Evolutionary conservation across 2,113 vertebrate species (phyloP), one percentile per base, ranked within the genome.

Genomic region (Pao palembangensis): DNA sequence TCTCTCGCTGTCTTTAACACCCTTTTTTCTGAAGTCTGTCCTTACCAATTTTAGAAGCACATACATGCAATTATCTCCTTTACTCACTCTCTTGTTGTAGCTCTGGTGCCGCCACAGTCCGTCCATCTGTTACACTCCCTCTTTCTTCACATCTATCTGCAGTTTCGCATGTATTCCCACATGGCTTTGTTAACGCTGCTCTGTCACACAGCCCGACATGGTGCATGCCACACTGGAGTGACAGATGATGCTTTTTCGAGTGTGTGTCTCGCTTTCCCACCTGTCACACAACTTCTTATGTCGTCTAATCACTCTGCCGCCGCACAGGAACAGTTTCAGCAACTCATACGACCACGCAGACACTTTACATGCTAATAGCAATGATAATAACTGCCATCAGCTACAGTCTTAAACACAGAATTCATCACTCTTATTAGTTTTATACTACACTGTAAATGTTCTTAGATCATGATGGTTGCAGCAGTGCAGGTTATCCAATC

Each of bases 101-200:
- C 61, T 52, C 56, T 1, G 19, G 60, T 25, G 58, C 51, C 25
- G 58, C 56, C 62, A 61, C 53, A 17, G 70, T 73, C 69, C 51
- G 68, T 85, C 88, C 84, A 88, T 88, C 87, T 90, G 85, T 80
- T 86, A 4, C 53, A 2, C 62, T 76, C 58, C 49, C 5, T 86
- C 82, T 82, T 75, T 83, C 79, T 28, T 60, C 80, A 54, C 78
- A 53, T 83, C 75, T 77, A 38, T 81, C 75, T 23, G 50, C 61
- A 57, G 69, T 68, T 72, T 61, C 70, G 67, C 4, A 71, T 47
- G 25, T 73, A 81, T 86, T 87, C 84, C 83, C 85, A 69, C 72
- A 59, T 76, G 83, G 67, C 79, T 85, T 85, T 81, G 79, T 79
- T 87, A 85, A 80, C 76, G 58, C 74, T 43, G 71, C 69, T 51